phyloP scores from a whole-genome alignment of 2,888 invertebrate genomes.

The Caenorhabditis sp. region DNA sequence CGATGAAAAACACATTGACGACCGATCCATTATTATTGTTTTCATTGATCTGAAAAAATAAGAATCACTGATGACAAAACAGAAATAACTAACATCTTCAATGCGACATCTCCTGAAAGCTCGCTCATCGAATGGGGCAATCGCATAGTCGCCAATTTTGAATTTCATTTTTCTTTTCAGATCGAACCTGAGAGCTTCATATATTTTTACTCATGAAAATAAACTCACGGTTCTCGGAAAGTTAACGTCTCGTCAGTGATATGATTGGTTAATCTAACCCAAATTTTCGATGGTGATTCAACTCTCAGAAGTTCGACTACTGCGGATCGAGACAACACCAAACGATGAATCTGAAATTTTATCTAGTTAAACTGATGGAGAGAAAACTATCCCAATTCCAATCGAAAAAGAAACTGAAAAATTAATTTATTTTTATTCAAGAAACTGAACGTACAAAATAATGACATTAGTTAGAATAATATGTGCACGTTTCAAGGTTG shows the following conservation, averaged over 20 bases:
- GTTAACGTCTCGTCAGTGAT: constrained; percentile 38
- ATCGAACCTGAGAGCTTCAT: constrained; percentile 24
- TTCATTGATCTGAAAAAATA: neutral
- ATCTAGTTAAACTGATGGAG: neutral
- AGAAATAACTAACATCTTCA: neutral
- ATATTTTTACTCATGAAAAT: neutral
- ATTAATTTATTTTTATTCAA: too few species aligned
- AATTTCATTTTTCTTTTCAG: constrained; percentile 13
- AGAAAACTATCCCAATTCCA: too few species aligned
- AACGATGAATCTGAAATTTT: constrained; percentile 43
- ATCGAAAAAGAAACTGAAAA: too few species aligned
- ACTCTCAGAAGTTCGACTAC: constrained; percentile 33
- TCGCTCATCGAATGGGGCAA: constrained; percentile 42
- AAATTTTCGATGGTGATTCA: constrained; percentile 46
- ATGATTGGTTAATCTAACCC: constrained; percentile 51
- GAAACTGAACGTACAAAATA: too few species aligned
- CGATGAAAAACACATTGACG: constrained; percentile 43
- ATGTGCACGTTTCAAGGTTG: too few species aligned
- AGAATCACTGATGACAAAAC: neutral
- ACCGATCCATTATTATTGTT: neutral
- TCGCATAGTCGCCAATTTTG: constrained; percentile 24
- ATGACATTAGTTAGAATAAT: too few species aligned
- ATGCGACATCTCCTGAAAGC: constrained; percentile 40
- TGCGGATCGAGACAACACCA: constrained; percentile 25
- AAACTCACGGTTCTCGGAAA: constrained; percentile 44